Conservation (phyloP, 2,797 vertebrate species). For the Mallotus villosus region DNA sequence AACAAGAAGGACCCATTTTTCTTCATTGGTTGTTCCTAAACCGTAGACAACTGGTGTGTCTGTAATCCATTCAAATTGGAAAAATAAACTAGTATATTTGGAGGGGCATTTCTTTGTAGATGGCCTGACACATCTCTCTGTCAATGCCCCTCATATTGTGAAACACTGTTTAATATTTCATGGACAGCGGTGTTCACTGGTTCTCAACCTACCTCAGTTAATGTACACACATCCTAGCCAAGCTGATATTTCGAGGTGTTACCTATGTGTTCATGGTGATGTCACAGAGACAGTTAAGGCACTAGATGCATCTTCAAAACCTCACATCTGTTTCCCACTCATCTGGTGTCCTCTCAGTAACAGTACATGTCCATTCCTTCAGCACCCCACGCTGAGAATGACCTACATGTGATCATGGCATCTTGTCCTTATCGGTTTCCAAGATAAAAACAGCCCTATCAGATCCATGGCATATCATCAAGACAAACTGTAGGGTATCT, state of each 20-base stretch:
- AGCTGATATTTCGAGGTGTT: not conserved
- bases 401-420: too few relatives aligned
- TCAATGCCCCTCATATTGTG: not conserved
- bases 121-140: not conserved
- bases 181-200: not conserved
- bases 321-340: not conserved
- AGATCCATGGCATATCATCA: too few relatives aligned
- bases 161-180: not conserved
- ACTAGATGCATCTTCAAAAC: not conserved
- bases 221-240: not conserved
- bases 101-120: not conserved
- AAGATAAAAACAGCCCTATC: not conserved
- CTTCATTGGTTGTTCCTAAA: too few relatives aligned
- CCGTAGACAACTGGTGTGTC: not conserved
- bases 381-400: too few relatives aligned
- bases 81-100: not conserved
- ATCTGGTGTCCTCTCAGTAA: not conserved
- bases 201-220: not conserved
- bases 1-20: too few relatives aligned
- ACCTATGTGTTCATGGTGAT: not conserved
- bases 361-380: too few relatives aligned
- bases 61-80: not conserved
- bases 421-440: too few relatives aligned
- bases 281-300: conserved; percentile 1
- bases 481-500: not conserved